Conservation (phyloP, 92 coral and sea anemone species). For the Epizoanthus rinbou region DNA sequence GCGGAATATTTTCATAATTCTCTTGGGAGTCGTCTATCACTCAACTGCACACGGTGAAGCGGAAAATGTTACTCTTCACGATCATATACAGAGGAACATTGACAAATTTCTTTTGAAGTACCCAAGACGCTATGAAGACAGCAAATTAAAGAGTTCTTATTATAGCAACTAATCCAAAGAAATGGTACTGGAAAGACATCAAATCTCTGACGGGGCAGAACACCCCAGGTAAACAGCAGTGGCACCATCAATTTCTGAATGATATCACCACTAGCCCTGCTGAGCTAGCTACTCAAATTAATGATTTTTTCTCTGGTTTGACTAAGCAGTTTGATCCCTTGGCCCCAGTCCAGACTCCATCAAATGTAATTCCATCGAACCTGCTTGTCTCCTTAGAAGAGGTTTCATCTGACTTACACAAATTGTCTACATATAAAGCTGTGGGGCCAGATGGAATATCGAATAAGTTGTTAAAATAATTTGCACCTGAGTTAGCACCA, state of each 20-base stretch:
- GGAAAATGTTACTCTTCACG: slow-evolving; percentile 49
- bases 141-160: slow-evolving; percentile 23
- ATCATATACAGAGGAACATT: slow-evolving; percentile 43
- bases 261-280: background rate
- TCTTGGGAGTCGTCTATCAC: slow-evolving; percentile 47
- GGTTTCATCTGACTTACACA: slow-evolving; percentile 16
- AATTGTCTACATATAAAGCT: slow-evolving; percentile 31
- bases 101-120: slow-evolving; percentile 33
- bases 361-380: slow-evolving; percentile 2
- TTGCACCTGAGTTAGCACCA: slow-evolving; percentile 37
- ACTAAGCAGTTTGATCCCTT: slow-evolving; percentile 39
- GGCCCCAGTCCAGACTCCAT: slow-evolving; percentile 26
- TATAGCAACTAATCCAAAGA: slow-evolving; percentile 38
- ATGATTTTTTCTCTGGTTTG: slow-evolving; percentile 19
- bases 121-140: background rate
- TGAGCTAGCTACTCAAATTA: slow-evolving; percentile 7
- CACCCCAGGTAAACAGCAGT: background rate
- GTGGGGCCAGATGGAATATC: slow-evolving; percentile 8
- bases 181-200: slow-evolving; percentile 52
- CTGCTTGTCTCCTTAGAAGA: background rate
- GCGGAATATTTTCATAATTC: slow-evolving; percentile 39
- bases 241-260: background rate
- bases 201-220: slow-evolving; percentile 41
- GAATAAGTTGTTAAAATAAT: slow-evolving; percentile 23
- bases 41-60: slow-evolving; percentile 40